Conservation (phyloP, 2,797 vertebrate genomes). For the Momotus momota region DNA sequence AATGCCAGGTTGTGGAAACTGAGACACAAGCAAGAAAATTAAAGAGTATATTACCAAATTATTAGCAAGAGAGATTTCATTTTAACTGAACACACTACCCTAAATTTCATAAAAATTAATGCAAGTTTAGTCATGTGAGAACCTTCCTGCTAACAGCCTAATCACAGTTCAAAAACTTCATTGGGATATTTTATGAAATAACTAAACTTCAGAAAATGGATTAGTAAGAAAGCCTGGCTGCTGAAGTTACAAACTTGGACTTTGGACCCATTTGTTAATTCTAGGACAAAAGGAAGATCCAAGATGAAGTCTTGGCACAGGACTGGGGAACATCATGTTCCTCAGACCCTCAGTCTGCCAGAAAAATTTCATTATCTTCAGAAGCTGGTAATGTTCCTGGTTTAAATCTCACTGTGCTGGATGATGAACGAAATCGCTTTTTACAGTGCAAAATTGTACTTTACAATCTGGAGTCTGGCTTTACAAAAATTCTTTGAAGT, state of each 20-base stretch:
- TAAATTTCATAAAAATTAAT: not conserved
- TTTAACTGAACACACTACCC: not conserved
- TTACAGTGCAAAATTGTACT: not conserved
- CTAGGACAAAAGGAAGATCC: conserved; percentile 14
- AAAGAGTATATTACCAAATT: not conserved
- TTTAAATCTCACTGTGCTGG: not conserved
- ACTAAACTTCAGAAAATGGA: not conserved
- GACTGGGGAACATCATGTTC: not conserved
- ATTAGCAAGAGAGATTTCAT: not conserved
- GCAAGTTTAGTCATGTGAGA: not conserved
- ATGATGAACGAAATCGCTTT: conserved; percentile 13
- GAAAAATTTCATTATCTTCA: conserved; percentile 12
- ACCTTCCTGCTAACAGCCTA: not conserved
- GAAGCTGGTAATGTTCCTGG: not conserved
- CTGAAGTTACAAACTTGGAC: not conserved
- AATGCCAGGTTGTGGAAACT: not conserved
- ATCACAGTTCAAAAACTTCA: not conserved
- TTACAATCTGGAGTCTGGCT: conserved; percentile 13
- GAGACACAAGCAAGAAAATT: not conserved
- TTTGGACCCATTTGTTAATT: not conserved
- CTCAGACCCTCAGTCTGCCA: conserved; percentile 6
- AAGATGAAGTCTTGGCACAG: not conserved
- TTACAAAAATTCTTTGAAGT: conserved; percentile 48
- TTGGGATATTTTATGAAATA: not conserved
- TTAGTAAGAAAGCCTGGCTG: not conserved